phyloP scores from a whole-genome alignment of 2,888 invertebrate genomes.

The Leptarthrus brevirostris region DNA sequence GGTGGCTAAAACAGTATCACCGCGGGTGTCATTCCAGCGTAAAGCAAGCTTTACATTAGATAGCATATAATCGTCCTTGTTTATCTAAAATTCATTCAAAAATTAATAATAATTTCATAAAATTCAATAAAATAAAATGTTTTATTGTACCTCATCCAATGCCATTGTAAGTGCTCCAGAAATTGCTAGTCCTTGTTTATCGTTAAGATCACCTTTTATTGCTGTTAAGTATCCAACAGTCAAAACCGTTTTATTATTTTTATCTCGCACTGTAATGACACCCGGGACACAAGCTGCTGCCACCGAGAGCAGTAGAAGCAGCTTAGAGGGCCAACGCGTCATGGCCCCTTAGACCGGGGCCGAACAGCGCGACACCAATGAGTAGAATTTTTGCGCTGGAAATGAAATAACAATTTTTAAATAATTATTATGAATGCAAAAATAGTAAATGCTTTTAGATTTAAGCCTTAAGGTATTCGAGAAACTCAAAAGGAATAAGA shows the following conservation, averaged over 20 bases:
- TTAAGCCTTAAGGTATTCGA: too few relatives aligned
- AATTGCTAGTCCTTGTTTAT: conserved; percentile 86
- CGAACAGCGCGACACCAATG: conserved; percentile 73
- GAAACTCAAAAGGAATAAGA: too few relatives aligned
- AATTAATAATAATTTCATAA: too few relatives aligned
- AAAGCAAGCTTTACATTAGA: conserved; percentile 79
- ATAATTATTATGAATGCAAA: too few relatives aligned
- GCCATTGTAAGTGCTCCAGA: conserved; percentile 93
- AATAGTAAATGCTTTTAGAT: too few relatives aligned
- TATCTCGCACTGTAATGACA: conserved; percentile 64
- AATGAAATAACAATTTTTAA: too few relatives aligned
- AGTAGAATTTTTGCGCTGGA: conserved; percentile 68
- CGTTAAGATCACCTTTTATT: conserved; percentile 79
- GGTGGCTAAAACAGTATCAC: conserved; percentile 86
- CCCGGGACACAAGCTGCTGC: conserved; percentile 70
- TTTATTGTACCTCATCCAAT: conserved; percentile 76
- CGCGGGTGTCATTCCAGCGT: conserved; percentile 86
- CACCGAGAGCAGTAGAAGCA: conserved; percentile 75
- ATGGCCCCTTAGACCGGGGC: conserved; percentile 70
- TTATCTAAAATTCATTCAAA: conserved; percentile 72
- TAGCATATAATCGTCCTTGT: conserved; percentile 75
- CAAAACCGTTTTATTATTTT: conserved; percentile 69
- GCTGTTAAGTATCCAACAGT: conserved; percentile 90
- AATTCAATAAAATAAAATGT: too few relatives aligned
- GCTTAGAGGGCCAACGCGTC: conserved; percentile 70